Evolutionary conservation across 2,113 vertebrate genomes (phyloP), one percentile per base, ranked within the genome.

Genomic region (Cnemophilus loriae): DNA sequence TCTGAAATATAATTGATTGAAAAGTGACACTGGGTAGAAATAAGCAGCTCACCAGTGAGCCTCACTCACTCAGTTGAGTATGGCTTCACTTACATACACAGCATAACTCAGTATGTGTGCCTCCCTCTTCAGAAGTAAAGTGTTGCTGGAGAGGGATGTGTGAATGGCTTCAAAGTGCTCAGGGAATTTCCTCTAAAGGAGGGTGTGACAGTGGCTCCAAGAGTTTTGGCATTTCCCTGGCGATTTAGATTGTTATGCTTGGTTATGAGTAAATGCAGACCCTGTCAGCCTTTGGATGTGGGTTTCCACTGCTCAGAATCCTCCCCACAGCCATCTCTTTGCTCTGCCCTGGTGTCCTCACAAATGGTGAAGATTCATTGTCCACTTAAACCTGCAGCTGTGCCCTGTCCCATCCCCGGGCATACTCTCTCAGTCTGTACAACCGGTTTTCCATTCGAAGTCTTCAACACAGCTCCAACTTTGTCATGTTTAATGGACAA

Each of bases 111-210:
- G 90, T 52, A 56, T 84, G 47, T 78, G 79, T 88, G 68, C 73
- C 80, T 93, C 57, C 76, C 79, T 47, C 44, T 86, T 92, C 79
- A 94, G 67, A 80, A 86, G 42, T 76, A 65, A 73, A 55, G 46
- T 65, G 71, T 70, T 80, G 47, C 93, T 96, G 95, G 60, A 88
- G 60, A 83, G 47, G 27, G 87, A 70, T 85, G 46, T 96, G 64
- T 86, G 71, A 88, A 93, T 70, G 56, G 68, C 90, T 90, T 83
- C 14, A 13, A 77, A 94, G 63, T 1, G 9, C 56, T 37, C 67
- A 49, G 87, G 90, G 85, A 81, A 75, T 91, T 88, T 93, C 56
- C 76, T 78, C 85, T 60, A 37, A 55, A 67, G 56, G 35, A 83
- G 95, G 76, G 71, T 71, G 88, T 77, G 76, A 75, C 85, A 57